These are phyloP conservation scores for Thermophis baileyi DNA, from an alignment of 2,113 vertebrate species.

Conservation along the genomic window DNA sequence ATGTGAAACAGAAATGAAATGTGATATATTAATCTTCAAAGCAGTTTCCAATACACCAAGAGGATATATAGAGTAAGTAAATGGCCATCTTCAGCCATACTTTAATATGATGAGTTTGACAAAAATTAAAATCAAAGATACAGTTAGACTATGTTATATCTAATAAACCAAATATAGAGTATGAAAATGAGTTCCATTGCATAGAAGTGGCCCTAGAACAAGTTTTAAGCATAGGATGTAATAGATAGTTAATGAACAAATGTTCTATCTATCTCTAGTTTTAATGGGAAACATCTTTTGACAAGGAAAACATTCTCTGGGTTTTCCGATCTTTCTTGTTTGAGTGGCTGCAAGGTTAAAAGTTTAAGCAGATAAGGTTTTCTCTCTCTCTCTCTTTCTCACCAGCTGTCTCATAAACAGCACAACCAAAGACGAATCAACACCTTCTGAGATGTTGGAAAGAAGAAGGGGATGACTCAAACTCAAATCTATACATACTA, in stretches of 20 bases:
- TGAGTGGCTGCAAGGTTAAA: conserved; percentile 53
- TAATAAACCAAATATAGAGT: not conserved
- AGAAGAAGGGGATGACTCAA: conserved; percentile 32
- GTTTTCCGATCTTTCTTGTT: not conserved
- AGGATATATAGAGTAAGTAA: not conserved
- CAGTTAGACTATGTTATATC: not conserved
- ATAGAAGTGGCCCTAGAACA: not conserved
- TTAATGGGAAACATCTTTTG: accelerated
- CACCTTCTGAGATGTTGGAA: conserved; percentile 32
- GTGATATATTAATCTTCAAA: not conserved
- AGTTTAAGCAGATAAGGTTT: conserved; percentile 50
- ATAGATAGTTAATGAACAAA: not conserved
- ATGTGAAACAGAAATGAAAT: not conserved
- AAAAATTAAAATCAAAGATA: not conserved
- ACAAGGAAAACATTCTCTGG: not conserved
- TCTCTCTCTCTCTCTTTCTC: conserved; percentile 16
- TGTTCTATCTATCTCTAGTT: accelerated
- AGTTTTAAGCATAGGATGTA: not conserved
- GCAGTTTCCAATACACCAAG: not conserved
- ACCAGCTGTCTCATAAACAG: conserved; percentile 31
- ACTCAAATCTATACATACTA: conserved; percentile 6
- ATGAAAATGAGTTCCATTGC: not conserved
- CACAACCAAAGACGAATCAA: conserved; percentile 53
- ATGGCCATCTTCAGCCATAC: not conserved
- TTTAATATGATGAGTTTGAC: not conserved